A percentile compares a stretch with the other conserved stretches of the same genome.
phyloP scores from a whole-genome alignment of 2,888 invertebrate species.

The Drosophila buzzatii region DNA sequence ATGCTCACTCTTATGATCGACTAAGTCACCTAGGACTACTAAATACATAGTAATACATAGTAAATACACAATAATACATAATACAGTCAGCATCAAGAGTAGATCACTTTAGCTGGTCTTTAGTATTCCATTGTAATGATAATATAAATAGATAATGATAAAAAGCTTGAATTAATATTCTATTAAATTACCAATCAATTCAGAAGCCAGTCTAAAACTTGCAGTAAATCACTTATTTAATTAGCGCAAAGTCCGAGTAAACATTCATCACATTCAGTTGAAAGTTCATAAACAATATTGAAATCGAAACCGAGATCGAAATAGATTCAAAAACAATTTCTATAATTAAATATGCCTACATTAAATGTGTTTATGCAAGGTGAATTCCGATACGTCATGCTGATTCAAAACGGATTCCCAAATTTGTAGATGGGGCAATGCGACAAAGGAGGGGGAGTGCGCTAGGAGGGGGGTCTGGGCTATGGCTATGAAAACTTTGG shows the following conservation, averaged over 20 bases:
- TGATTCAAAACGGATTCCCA: constrained; percentile 10
- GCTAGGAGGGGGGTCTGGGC: not conserved
- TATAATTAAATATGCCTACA: constrained; percentile 13
- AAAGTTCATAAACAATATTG: not conserved
- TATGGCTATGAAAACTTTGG: constrained; percentile 56
- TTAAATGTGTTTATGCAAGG: constrained; percentile 22
- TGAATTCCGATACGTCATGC: constrained; percentile 23
- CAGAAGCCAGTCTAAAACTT: not conserved
- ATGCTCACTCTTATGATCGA: not conserved
- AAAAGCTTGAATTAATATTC: not conserved
- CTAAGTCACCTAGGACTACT: not conserved
- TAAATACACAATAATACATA: no score
- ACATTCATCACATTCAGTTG: not conserved
- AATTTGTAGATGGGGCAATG: not conserved
- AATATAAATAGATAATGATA: no score
- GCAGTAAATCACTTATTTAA: not conserved
- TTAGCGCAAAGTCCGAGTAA: not conserved
- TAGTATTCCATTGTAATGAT: not conserved
- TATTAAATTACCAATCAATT: no score
- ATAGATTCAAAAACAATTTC: not conserved
- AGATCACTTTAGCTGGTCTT: not conserved
- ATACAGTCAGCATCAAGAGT: not conserved
- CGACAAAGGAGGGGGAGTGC: no score
- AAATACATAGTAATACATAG: no score
- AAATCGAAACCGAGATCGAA: not conserved